phyloP scores from a whole-genome alignment of 2,888 invertebrate genomes.

The Morpho helenor region DNA sequence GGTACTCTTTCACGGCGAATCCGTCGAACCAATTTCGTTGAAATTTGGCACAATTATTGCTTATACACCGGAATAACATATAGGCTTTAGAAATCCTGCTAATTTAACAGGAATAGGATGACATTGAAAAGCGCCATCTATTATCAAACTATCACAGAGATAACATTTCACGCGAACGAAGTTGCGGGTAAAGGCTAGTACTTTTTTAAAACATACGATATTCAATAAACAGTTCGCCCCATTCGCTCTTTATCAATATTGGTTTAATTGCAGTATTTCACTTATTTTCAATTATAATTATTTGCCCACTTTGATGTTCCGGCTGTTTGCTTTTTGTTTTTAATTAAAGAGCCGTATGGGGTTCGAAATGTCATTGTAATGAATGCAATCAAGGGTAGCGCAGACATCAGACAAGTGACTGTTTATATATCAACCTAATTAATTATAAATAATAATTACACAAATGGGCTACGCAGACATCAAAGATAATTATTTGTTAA shows the following conservation, averaged over 20 bases:
- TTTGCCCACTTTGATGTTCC: slow-evolving; percentile 21
- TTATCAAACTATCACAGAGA: too few species aligned
- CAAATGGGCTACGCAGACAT: too few species aligned
- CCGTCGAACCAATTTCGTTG: too few species aligned
- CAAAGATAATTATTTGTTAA: too few species aligned
- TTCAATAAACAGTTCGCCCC: background rate
- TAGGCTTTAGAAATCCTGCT: too few species aligned
- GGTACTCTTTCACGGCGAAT: too few species aligned
- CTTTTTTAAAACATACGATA: background rate
- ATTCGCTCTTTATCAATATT: slow-evolving; percentile 18
- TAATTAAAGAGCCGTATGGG: slow-evolving; percentile 20
- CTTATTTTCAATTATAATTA: slow-evolving; percentile 17
- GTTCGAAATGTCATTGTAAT: slow-evolving; percentile 17
- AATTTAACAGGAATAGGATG: too few species aligned
- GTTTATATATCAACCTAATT: background rate
- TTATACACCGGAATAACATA: too few species aligned
- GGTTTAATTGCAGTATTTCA: slow-evolving; percentile 13
- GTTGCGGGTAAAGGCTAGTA: too few species aligned
- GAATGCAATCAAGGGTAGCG: slow-evolving; percentile 11
- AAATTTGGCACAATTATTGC: too few species aligned
- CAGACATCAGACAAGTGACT: slow-evolving; percentile 2
- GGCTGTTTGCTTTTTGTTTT: slow-evolving; percentile 21
- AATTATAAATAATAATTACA: background rate
- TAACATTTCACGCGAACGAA: too few species aligned
- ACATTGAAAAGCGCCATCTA: too few species aligned